Base-by-base conservation (phyloP, 2,888 invertebrate genomes). In the Harpagoxenus sublaevis region DNA sequence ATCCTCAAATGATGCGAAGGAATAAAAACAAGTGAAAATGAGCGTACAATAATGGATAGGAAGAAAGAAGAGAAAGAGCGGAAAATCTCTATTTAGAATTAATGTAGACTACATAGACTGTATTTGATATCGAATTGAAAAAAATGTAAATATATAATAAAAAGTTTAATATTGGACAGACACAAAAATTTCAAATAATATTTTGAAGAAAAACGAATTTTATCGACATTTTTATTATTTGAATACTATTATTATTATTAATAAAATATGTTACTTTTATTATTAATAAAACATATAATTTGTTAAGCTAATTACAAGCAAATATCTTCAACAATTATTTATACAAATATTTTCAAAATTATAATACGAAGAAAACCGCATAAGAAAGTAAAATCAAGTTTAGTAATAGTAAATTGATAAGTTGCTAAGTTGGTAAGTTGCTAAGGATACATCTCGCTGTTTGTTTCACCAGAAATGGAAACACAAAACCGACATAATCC, bases 401-500 rank as follows among this genome's bases (percentile, higher is more conserved):
- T 74, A 62, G 45, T 62, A 74, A 74, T 48, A 35, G 48, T 48
- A 48, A 74, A 62, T 74, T 78, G 48, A 57, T 68, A 55, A 55
- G n/a, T 78, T n/a, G 28, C 23, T 62, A 45, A 57, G 45, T 78
- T 55, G 12, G 4, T 42, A 65, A 12, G 66, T 78, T 55, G 28
- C 62, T 31, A 66, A 12, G 55, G 45, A 57, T 57, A 57, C 68
- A 10, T 68, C 42, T 57, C 45, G 68, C 55, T 57, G 78, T 68
- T 57, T 78, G 39, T 78, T 57, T 68, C 31, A 53, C 9, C 31
- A n/a, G 68, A 78, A 57, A 57, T 45, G 68, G 68, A 68, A 78
- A 68, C 31, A 45, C 66, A 45, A 57, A 78, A 78, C 57, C 55
- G 68, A 45, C 68, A 31, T 68, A 78, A 78, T 68, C 78, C 78